These are phyloP conservation scores for Campylorhamphus procurvoides DNA, from an alignment of 2,113 vertebrate species.

Conservation along the genomic window DNA sequence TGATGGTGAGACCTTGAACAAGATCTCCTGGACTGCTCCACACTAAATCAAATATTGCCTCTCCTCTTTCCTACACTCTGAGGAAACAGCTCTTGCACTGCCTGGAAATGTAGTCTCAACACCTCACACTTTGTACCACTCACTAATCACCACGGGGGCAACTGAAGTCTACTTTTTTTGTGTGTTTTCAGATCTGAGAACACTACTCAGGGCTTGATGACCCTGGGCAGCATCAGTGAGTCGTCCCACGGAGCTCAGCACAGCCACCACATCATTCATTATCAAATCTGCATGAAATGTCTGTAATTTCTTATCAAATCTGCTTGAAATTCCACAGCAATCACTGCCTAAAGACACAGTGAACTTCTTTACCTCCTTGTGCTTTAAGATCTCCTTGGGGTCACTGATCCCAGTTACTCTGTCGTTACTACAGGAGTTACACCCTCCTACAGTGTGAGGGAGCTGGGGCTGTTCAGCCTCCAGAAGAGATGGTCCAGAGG, in stretches of 20 bases:
- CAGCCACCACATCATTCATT: background rate
- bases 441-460: background rate
- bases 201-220: background rate
- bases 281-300: rapidly evolving
- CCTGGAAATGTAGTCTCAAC: background rate
- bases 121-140: background rate
- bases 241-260: rapidly evolving
- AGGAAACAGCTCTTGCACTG: background rate
- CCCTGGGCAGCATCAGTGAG: rapidly evolving
- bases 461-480: background rate
- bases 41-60: background rate
- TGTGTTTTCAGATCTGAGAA: background rate
- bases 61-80: background rate
- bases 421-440: background rate
- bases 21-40: background rate
- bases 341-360: background rate
- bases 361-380: background rate
- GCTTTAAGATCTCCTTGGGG: background rate
- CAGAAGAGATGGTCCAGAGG: background rate
- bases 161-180: background rate
- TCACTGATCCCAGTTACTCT: background rate
- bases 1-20: background rate
- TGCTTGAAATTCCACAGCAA: rapidly evolving
- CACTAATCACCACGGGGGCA: background rate
- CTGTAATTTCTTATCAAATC: background rate